Percentiles rank a stretch among this genome's conserved stretches.
Conservation (phyloP, 2,888 invertebrate species). For the Tetranychus truncatus region DNA sequence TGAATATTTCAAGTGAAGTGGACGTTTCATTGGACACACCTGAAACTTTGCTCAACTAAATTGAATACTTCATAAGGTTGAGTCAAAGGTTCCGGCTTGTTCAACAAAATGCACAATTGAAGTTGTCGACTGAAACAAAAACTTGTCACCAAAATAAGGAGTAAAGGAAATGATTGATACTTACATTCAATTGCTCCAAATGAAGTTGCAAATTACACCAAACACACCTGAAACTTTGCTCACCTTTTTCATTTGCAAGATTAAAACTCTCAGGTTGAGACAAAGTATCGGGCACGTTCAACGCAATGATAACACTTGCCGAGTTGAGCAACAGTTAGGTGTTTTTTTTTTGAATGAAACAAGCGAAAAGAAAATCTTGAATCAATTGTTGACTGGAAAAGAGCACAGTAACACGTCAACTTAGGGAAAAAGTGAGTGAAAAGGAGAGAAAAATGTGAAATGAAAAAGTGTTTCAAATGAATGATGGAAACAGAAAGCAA, state of each 20-base stretch:
- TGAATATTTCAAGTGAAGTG: neutral
- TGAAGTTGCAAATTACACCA: neutral
- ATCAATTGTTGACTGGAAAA: too few relatives aligned
- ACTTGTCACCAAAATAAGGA: neutral
- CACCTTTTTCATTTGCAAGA: neutral
- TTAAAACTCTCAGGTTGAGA: neutral
- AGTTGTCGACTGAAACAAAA: neutral
- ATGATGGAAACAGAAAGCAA: too few relatives aligned
- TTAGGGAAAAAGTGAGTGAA: too few relatives aligned
- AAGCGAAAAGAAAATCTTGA: too few relatives aligned
- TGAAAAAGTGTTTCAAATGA: too few relatives aligned
- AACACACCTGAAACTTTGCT: slow-evolving; percentile 1
- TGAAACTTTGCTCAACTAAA: neutral
- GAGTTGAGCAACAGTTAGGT: neutral
- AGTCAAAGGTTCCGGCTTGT: neutral
- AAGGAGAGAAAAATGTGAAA: too few relatives aligned
- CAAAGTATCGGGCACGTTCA: neutral
- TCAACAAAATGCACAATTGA: neutral
- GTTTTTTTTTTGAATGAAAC: too few relatives aligned
- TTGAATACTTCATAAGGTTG: neutral
- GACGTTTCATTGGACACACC: neutral
- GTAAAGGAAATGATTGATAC: too few relatives aligned
- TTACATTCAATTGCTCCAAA: neutral
- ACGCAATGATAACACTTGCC: neutral
- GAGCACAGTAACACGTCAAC: too few relatives aligned